Percentiles rank a stretch among this genome's conserved stretches.
phyloP scores from a whole-genome alignment of 1,140 invertebrate species.

The Lepeophtheirus salmonis region DNA sequence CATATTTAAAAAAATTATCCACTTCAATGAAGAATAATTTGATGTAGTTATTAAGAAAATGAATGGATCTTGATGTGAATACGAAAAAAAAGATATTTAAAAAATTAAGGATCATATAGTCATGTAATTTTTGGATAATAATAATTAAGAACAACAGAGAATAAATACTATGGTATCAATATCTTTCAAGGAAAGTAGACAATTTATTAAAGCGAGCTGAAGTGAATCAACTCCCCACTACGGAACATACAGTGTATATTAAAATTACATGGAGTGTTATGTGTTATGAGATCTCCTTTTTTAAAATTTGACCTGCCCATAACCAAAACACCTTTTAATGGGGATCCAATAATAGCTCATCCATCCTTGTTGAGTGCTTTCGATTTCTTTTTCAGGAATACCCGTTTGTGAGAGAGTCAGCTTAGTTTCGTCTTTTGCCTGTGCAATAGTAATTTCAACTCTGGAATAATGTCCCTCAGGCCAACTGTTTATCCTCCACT shows the following conservation, averaged over 20 bases:
- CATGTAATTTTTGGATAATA: too few species aligned
- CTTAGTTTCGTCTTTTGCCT: slow-evolving; percentile 64
- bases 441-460: slow-evolving; percentile 60
- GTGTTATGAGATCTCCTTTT: slow-evolving; percentile 1
- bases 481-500: slow-evolving; percentile 89
- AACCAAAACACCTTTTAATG: slow-evolving; percentile 79
- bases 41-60: too few species aligned
- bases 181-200: too few species aligned
- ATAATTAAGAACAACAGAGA: too few species aligned
- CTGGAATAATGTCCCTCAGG: slow-evolving; percentile 72
- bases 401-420: slow-evolving; percentile 56
- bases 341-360: slow-evolving; percentile 75
- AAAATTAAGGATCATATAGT: too few species aligned
- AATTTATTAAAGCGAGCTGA: too few species aligned
- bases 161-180: too few species aligned
- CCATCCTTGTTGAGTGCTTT: slow-evolving; percentile 70
- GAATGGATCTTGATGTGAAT: too few species aligned
- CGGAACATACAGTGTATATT: not conserved
- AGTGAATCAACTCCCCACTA: too few species aligned
- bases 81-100: too few species aligned
- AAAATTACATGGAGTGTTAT: not conserved
- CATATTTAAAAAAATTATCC: too few species aligned
- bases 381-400: slow-evolving; percentile 45
- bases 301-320: slow-evolving; percentile 50
- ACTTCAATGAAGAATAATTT: too few species aligned